phyloP scores from a whole-genome alignment of 2,113 vertebrate species.

The Chaetura pelagica region DNA sequence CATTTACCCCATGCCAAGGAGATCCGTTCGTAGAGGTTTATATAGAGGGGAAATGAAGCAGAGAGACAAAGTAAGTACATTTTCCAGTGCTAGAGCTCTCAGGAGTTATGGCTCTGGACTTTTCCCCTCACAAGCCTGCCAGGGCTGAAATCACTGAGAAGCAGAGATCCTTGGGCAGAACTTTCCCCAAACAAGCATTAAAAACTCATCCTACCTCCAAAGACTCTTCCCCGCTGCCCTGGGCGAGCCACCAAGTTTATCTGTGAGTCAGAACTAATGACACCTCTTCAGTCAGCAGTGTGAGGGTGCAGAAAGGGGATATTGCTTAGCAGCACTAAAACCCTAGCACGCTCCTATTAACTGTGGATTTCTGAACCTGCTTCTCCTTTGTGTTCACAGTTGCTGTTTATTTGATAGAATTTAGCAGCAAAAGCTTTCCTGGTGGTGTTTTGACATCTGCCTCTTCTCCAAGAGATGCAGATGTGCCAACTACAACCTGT shows the following conservation, averaged over 20 bases:
- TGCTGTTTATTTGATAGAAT: not conserved
- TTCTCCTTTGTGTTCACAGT: not conserved
- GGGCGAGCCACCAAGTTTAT: not conserved
- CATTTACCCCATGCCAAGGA: not conserved
- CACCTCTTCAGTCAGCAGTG: not conserved
- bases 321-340: not conserved
- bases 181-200: not conserved
- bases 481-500: not conserved
- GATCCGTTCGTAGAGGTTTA: not conserved
- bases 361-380: not conserved
- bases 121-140: not conserved
- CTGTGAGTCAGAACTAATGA: slow-evolving; percentile 6
- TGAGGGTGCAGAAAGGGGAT: not conserved
- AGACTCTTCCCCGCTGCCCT: not conserved
- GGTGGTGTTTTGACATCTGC: not conserved
- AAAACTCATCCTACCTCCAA: not conserved
- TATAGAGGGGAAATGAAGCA: not conserved
- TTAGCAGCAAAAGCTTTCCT: not conserved
- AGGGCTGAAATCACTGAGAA: not conserved
- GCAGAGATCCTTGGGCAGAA: not conserved
- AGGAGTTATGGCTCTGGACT: not conserved
- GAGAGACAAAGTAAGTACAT: not conserved
- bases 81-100: not conserved
- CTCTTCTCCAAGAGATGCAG: not conserved
- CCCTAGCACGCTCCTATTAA: not conserved